Evolutionary conservation across 2,888 invertebrate species (phyloP).

Genomic region (Hirtodrosophila histrioides): DNA sequence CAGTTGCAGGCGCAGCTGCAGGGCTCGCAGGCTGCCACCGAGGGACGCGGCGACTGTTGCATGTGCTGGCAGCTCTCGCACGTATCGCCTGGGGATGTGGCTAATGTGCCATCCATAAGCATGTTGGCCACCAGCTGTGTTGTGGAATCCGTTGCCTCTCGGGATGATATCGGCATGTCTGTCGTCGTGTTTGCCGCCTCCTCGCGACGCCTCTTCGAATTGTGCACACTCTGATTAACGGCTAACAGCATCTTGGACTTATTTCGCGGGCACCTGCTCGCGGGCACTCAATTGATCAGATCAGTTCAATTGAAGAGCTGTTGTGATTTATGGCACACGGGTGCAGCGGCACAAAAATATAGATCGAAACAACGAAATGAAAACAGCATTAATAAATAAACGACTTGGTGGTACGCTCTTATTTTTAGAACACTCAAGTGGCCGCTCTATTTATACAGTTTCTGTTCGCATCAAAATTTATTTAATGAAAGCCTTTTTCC

Average conservation of each 20-base stretch:
- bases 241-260: slow-evolving; percentile 74
- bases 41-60: slow-evolving; percentile 17
- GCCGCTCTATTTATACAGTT: slow-evolving; percentile 35
- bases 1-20: slow-evolving; percentile 56
- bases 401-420: slow-evolving; percentile 15
- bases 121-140: slow-evolving; percentile 56
- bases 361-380: slow-evolving; percentile 2
- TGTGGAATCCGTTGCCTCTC: slow-evolving; percentile 46
- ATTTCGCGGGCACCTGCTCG: slow-evolving; percentile 39
- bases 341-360: slow-evolving; percentile 29
- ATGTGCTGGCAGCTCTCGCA: slow-evolving; percentile 46
- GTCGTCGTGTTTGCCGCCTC: slow-evolving; percentile 13
- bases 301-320: slow-evolving; percentile 26
- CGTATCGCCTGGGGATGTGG: slow-evolving; percentile 2
- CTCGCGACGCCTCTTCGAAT: slow-evolving; percentile 48
- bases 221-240: slow-evolving; percentile 78
- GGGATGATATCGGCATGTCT: neutral
- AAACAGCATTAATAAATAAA: slow-evolving; percentile 13
- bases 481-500: slow-evolving; percentile 29
- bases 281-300: slow-evolving; percentile 18
- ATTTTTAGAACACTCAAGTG: slow-evolving; percentile 50
- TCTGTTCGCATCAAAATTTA: slow-evolving; percentile 19
- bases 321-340: slow-evolving; percentile 63
- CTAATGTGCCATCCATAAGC: slow-evolving; percentile 26
- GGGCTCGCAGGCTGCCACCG: slow-evolving; percentile 6